A percentile compares a stretch with the other conserved stretches of the same genome.
Evolutionary conservation across 2,113 vertebrate species (phyloP).

Genomic region (Lates calcarifer): DNA sequence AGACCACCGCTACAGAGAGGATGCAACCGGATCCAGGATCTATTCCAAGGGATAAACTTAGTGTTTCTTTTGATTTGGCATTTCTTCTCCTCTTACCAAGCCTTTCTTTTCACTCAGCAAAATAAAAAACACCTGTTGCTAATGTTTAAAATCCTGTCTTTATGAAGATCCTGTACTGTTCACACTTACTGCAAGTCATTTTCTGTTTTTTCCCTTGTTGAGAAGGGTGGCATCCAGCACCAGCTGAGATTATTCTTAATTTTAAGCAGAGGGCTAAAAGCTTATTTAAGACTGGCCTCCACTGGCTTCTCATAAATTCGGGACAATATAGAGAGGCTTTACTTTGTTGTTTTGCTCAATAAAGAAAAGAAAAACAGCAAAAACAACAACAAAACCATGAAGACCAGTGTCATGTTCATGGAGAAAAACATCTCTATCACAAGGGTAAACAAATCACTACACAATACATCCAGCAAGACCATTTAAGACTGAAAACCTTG

Average conservation of each 20-base stretch:
- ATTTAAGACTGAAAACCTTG: slow-evolving; percentile 7
- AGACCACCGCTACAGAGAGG: slow-evolving; percentile 6
- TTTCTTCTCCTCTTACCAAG: neutral
- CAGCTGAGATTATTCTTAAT: slow-evolving; percentile 13
- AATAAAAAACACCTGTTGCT: slow-evolving; percentile 13
- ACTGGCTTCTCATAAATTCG: slow-evolving; percentile 1
- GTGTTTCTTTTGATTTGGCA: neutral
- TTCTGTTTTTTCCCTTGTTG: neutral
- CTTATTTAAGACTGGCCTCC: neutral
- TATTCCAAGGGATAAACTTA: neutral
- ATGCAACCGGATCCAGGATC: slow-evolving; percentile 32
- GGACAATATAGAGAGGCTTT: neutral
- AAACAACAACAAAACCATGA: slow-evolving; percentile 10
- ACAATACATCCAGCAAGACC: neutral
- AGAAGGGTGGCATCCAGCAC: neutral
- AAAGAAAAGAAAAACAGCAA: neutral
- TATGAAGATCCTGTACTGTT: neutral
- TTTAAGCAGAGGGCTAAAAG: slow-evolving; percentile 2
- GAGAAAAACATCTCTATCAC: neutral
- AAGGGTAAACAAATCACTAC: neutral
- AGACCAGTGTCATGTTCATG: neutral
- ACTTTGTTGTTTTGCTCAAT: neutral
- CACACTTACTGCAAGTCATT: neutral
- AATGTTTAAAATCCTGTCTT: slow-evolving; percentile 4
- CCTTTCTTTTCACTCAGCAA: neutral